Evolutionary conservation across 2,888 invertebrate species (phyloP).

Genomic region (Bombylius discolor): DNA sequence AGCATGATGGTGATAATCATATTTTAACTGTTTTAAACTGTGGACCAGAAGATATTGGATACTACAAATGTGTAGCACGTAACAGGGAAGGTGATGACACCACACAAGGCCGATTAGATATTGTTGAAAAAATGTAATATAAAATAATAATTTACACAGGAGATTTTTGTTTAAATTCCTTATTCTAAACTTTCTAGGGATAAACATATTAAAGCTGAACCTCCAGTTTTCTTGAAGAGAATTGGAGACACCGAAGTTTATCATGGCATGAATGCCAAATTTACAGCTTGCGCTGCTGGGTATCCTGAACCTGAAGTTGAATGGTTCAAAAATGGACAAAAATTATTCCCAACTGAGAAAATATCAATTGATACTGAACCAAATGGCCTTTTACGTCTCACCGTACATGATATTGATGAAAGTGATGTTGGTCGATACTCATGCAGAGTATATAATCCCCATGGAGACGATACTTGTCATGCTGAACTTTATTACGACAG

Average conservation of each 20-base stretch:
- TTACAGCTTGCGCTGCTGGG: constrained; percentile 84
- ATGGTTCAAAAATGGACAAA: constrained; percentile 69
- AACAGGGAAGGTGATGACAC: constrained; percentile 69
- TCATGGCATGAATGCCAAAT: constrained; percentile 79
- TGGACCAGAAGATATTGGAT: constrained; percentile 52
- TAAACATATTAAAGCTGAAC: constrained; percentile 60
- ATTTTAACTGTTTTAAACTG: constrained; percentile 63
- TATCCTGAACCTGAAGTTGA: constrained; percentile 79
- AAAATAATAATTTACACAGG: not conserved
- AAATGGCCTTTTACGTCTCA: constrained; percentile 60
- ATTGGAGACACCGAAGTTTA: constrained; percentile 79
- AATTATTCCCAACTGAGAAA: constrained; percentile 68
- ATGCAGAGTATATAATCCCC: constrained; percentile 68
- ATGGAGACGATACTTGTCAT: constrained; percentile 69
- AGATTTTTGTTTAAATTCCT: not conserved
- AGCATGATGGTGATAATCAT: constrained; percentile 66
- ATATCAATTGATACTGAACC: constrained; percentile 68
- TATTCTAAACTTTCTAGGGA: constrained; percentile 40
- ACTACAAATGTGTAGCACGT: constrained; percentile 61
- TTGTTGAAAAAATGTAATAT: constrained; percentile 72
- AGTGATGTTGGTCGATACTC: constrained; percentile 76
- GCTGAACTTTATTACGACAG: constrained; percentile 72
- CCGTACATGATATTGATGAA: constrained; percentile 62
- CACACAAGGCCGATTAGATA: constrained; percentile 59
- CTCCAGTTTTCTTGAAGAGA: constrained; percentile 77